A percentile compares a stretch with the other conserved stretches of the same genome.
Conservation (phyloP, 2,113 vertebrate species). For the Odocoileus virginianus region DNA sequence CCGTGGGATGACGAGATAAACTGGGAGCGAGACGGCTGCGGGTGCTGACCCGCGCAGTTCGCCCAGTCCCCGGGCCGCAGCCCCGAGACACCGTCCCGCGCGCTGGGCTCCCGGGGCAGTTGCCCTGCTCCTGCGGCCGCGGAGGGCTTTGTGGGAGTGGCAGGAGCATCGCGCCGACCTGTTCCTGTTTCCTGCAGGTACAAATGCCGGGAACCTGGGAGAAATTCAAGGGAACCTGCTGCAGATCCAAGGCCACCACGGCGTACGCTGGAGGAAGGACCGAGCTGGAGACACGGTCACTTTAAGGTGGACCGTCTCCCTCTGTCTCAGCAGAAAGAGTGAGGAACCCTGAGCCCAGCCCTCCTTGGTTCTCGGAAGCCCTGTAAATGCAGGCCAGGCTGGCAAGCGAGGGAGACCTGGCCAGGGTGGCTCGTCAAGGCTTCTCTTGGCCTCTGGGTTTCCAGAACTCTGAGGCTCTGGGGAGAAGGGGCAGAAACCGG, state of each 20-base stretch:
- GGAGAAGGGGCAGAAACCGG: rapidly evolving
- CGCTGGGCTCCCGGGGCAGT: rapidly evolving
- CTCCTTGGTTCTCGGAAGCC: rapidly evolving
- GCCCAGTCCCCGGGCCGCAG: neutral
- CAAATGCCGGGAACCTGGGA: rapidly evolving
- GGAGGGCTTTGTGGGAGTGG: rapidly evolving
- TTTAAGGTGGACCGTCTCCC: rapidly evolving
- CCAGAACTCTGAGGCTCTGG: neutral
- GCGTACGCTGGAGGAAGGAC: rapidly evolving
- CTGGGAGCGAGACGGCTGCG: neutral
- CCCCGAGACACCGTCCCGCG: rapidly evolving
- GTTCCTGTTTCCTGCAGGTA: rapidly evolving
- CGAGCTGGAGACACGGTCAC: rapidly evolving
- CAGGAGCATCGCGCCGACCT: rapidly evolving
- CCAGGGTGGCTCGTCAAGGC: rapidly evolving
- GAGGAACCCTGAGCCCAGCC: rapidly evolving
- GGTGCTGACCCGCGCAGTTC: rapidly evolving
- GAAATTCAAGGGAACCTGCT: rapidly evolving
- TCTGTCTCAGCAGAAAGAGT: rapidly evolving
- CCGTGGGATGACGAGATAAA: rapidly evolving
- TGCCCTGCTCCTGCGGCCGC: rapidly evolving
- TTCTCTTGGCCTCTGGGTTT: neutral
- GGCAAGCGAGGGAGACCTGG: rapidly evolving
- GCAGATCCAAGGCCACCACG: rapidly evolving
- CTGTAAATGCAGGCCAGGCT: rapidly evolving